Evolutionary conservation across 2,113 vertebrate genomes (phyloP).

Genomic region (Mungos mungo): DNA sequence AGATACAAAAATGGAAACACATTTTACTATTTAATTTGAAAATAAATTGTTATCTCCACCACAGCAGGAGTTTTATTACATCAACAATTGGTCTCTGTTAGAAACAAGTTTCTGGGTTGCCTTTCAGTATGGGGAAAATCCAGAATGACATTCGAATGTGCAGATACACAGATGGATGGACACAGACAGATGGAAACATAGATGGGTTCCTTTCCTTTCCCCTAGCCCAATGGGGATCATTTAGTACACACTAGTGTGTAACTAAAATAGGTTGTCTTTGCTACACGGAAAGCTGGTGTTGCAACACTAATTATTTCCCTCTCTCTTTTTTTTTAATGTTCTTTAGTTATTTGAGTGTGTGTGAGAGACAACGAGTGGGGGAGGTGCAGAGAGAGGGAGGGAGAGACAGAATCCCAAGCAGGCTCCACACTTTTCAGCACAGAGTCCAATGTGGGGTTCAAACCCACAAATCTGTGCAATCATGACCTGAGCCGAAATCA

Average conservation of each 20-base stretch:
- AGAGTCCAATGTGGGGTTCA: no score
- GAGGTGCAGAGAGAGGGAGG: no score
- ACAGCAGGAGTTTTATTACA: background rate
- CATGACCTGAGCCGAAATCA: no score
- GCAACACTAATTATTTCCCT: background rate
- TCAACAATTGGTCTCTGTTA: background rate
- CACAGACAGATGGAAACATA: background rate
- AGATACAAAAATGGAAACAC: background rate
- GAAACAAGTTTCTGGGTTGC: background rate
- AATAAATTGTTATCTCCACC: background rate
- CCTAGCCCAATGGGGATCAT: no score
- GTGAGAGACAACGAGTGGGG: no score
- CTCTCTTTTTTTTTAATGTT: background rate
- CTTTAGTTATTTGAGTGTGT: no score
- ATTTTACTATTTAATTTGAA: conserved; percentile 50
- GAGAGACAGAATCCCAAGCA: no score
- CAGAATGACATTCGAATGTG: background rate
- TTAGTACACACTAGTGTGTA: background rate
- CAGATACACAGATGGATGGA: background rate
- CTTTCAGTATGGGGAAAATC: background rate
- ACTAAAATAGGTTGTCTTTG: background rate
- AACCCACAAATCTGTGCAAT: no score
- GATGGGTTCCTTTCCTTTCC: background rate
- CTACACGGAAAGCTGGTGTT: background rate
- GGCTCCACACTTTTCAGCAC: no score